Conservation (phyloP, 2,113 vertebrate genomes). For the Phaethon lepturus region DNA sequence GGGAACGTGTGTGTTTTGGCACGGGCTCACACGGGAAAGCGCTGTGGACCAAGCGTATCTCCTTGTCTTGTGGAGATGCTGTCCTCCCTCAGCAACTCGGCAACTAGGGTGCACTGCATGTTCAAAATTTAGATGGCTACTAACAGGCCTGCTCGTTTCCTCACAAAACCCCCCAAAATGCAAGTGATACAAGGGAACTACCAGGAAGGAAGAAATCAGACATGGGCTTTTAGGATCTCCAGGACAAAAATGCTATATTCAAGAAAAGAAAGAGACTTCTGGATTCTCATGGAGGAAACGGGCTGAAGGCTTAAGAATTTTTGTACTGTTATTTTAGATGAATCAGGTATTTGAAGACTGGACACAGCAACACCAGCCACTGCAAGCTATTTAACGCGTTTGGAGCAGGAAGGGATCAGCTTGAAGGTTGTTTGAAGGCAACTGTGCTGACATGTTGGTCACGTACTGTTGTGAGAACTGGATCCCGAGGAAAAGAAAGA, state of each 20-base stretch:
- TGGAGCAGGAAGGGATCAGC: neutral
- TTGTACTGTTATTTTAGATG: neutral
- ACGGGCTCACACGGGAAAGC: neutral
- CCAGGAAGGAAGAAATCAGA: neutral
- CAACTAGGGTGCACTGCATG: neutral
- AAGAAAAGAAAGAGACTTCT: neutral
- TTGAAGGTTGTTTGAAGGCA: neutral
- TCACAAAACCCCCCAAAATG: neutral
- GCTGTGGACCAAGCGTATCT: rapidly evolving
- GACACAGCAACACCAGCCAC: neutral
- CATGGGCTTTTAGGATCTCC: rapidly evolving
- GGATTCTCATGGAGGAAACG: neutral
- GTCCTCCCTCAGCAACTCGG: neutral
- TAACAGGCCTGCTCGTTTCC: neutral
- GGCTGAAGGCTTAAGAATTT: neutral
- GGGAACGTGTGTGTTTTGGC: rapidly evolving
- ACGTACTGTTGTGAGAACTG: neutral
- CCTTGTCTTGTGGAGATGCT: neutral
- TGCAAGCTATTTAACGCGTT: neutral
- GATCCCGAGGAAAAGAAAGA: neutral
- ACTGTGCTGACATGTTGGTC: neutral
- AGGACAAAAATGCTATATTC: neutral
- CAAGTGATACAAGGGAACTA: rapidly evolving
- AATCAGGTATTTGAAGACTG: neutral
- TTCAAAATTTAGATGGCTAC: neutral